Evolutionary conservation across 92 coral and sea anemone species (phyloP), one percentile per base, ranked within the genome.

Genomic region (Parazoanthus darwini): DNA sequence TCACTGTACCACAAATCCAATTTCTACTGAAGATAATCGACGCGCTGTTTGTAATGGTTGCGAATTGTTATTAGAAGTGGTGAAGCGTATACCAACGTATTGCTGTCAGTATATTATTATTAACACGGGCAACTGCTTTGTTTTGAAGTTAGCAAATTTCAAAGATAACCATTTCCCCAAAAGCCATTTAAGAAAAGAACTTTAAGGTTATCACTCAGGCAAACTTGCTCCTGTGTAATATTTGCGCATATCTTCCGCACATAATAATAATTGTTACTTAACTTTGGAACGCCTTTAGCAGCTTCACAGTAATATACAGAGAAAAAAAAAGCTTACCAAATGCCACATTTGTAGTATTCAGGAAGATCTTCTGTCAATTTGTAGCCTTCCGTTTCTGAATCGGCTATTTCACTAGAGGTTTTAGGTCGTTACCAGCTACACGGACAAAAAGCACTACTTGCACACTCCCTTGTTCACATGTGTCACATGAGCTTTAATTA

Each of bases 331-430:
- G 23, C 74, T 70, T 25, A 70, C 74, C 74, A 70, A 25, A 70
- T 70, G 11, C 74, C 74, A 70, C 74, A 70, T 70, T 70, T 70
- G 74, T 70, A 70, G 74, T 70, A 22, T 25, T 70, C 74, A 70
- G 74, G 74, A 22, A 70, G 74, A 70, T 70, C 14, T 70, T 33
- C 74, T 22, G 37, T 70, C 14, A 70, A 25, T 70, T 25, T 25
- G 74, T 70, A 70, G 22, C 74, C 37, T 70, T 70, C 74, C 22
- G 26, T 70, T 70, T 70, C 74, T 70, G 74, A 70, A 70, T 70
- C 74, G 33, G 74, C 6, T 37, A 70, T 70, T 70, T 70, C 37
- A 18, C 33, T 70, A 0, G 74, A 6, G 74, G 71, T 65, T 14
- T 18, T 44, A 44, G 8, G 50, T 44, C 50, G 50, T 44, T 44